A percentile compares a stretch with the other conserved stretches of the same genome.
These are phyloP conservation scores for Plutomurus gul DNA, from an alignment of 1,140 invertebrate species.

Conservation along the genomic window DNA sequence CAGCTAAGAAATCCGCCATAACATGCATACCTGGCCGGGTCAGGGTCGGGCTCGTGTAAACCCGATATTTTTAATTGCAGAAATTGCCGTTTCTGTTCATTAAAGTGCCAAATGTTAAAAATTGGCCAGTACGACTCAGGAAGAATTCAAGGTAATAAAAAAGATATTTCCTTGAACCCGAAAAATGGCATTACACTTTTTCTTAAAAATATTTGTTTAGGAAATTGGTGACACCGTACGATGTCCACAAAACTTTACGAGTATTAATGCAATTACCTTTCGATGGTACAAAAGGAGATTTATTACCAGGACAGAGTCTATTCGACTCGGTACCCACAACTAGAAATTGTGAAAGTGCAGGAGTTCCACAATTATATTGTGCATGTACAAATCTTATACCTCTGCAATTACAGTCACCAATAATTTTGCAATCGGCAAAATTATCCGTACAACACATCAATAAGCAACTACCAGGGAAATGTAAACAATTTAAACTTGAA, in stretches of 20 bases:
- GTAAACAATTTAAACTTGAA: neutral
- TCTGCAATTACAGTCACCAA: neutral
- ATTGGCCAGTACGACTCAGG: slow-evolving; percentile 55
- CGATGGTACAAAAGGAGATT: neutral
- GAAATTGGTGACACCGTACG: slow-evolving; percentile 60
- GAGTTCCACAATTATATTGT: slow-evolving; percentile 11
- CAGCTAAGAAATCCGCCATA: too few species aligned
- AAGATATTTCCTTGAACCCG: too few species aligned
- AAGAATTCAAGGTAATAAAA: neutral
- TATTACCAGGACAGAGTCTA: slow-evolving; percentile 1
- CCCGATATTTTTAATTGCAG: too few species aligned
- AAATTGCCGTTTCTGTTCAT: slow-evolving; percentile 63
- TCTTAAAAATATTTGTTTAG: too few species aligned
- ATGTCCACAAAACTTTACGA: slow-evolving; percentile 59
- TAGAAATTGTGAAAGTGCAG: slow-evolving; percentile 45
- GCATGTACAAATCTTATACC: slow-evolving; percentile 10
- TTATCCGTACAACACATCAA: neutral
- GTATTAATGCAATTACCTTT: neutral
- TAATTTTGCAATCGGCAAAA: slow-evolving; percentile 12
- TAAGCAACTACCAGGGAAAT: neutral
- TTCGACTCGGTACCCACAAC: slow-evolving; percentile 46
- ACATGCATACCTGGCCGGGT: too few species aligned
- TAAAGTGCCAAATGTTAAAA: slow-evolving; percentile 59
- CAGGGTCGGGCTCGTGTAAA: too few species aligned
- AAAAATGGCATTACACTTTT: too few species aligned